Base-by-base conservation (phyloP, 37 sponge, comb jelly and placozoan species). In the Spongilla lacustris region DNA sequence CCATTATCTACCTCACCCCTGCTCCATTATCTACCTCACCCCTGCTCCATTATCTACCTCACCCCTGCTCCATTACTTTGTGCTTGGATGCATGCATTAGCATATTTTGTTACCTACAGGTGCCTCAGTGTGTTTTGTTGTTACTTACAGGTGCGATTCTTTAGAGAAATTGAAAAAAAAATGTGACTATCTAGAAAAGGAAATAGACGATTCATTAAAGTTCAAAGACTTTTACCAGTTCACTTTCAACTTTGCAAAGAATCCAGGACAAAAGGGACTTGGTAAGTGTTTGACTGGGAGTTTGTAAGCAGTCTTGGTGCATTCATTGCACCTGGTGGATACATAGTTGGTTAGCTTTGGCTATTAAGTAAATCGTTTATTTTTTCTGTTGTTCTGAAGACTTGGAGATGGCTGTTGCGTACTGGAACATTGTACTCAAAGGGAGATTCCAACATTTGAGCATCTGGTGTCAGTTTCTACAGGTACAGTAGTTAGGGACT, bases 181-280 rank as follows among this genome's bases (percentile, higher is more conserved):
- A 27, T 76, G 94, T 68, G 91, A 93, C 8, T 75, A 85, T 24
- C 72, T 98, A 26, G 99, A 98, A 66, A 89, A 83, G 50, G 95
- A 95, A 19, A 83, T 98, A 30, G 71, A 83, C 69, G 96, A 96
- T 21, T 79, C 91, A 22, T 84, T 73, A 69, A 90, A 93, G 69
- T 98, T 98, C 82, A 98, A 93, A 83, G 96, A 95, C 21, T 96
- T 98, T 67, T 98, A 98, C 78, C 94, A 92, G 71, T 98, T 94
- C 75, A 94, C 97, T 31, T 98, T 98, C 75, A 90, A 84, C 71
- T 98, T 93, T 90, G 99, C 95, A 21, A 98, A 96, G 87, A 97
- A 97, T 69, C 95, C 99, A 9, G 95, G 94, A 50, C 95, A 97
- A 70, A 94, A 95, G 75, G 84, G 91, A 33, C 77, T 98, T 19